Conservation (phyloP, 1,140 invertebrate genomes). For the Drosophila pectinifera region DNA sequence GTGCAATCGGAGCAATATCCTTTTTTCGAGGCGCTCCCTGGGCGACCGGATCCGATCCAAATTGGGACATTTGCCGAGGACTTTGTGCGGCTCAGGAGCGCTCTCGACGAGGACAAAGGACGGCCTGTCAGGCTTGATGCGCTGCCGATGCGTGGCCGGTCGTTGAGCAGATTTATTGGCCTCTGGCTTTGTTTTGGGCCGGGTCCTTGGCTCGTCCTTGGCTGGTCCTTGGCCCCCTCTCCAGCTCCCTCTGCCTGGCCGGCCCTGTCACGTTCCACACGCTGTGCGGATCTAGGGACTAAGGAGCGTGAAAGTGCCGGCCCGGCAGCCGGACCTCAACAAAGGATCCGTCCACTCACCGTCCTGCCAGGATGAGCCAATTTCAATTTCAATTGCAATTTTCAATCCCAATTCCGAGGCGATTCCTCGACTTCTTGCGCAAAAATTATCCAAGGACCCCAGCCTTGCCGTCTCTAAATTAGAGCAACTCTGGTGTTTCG, state of each 20-base stretch:
- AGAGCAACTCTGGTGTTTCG: constrained; percentile 9
- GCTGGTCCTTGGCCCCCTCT: background rate
- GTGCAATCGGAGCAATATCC: background rate
- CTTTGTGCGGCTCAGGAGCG: constrained; percentile 37
- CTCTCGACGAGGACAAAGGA: constrained; percentile 53
- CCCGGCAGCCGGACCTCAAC: constrained; percentile 56
- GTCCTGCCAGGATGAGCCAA: constrained; percentile 63
- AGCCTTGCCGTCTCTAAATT: constrained; percentile 1
- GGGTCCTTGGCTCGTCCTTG: constrained; percentile 59
- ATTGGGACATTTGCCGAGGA: constrained; percentile 19
- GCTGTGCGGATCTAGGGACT: constrained; percentile 48
- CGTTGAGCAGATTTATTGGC: constrained; percentile 72
- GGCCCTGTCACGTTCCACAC: constrained; percentile 43
- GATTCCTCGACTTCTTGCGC: constrained; percentile 42
- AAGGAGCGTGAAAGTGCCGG: constrained; percentile 74
- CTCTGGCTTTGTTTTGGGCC: constrained; percentile 55
- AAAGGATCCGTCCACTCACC: constrained; percentile 52
- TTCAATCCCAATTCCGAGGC: constrained; percentile 30
- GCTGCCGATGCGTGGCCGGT: constrained; percentile 68
- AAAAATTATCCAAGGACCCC: constrained; percentile 47
- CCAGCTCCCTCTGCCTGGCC: background rate
- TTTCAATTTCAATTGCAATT: constrained; percentile 46
- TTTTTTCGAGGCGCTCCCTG: background rate
- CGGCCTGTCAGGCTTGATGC: constrained; percentile 59
- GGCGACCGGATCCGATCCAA: constrained; percentile 9